Evolutionary conservation across 2,888 invertebrate genomes (phyloP), one percentile per base, ranked within the genome.

Genomic region (Drosophila prostipennis): DNA sequence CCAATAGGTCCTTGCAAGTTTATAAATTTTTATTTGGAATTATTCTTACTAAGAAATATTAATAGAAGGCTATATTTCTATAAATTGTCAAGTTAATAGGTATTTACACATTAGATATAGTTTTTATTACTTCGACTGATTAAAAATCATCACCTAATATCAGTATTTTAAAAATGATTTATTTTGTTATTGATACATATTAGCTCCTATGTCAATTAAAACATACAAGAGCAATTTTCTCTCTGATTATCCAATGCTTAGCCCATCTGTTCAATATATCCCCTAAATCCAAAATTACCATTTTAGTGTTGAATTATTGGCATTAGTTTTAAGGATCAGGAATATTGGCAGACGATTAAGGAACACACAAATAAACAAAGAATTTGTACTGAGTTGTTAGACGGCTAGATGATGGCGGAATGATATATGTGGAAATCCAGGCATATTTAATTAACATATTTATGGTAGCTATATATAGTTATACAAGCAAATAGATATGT

Each of bases 401-500:
- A 34, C 34, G 49, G 49, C 29, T 40, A 19, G 42, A 71, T 72
- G 51, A 60, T 54, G 78, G 59, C 54, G 53, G 48, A 52, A 46
- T 5, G 32, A 37, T 36, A 59, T 56, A 34, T 13, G 16, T 51
- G 51, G 54, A 55, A 64, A 60, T 67, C 71, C 67, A 71, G 64
- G 70, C 76, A 83, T 74, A 67, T 51, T 65, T 53, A 75, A 73
- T 53, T 70, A 73, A 57, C 70, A 84, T 77, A 80, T 82, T 67
- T 77, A 82, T 54, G 40, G 63, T 77, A 80, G 83, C 49, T 79
- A 82, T 75, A 52, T 58, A 46, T 70, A 70, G 80, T 59, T 80
- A 85, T 82, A 86, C 78, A 80, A 72, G 42, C 79, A 81, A 79
- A 80, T 57, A 72, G 43, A 53, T 63, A 53, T 73, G 75, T 67